Percentiles rank a stretch among this genome's conserved stretches.
Evolutionary conservation across 1,140 invertebrate species (phyloP).

Genomic region (Zaprionus davidi): DNA sequence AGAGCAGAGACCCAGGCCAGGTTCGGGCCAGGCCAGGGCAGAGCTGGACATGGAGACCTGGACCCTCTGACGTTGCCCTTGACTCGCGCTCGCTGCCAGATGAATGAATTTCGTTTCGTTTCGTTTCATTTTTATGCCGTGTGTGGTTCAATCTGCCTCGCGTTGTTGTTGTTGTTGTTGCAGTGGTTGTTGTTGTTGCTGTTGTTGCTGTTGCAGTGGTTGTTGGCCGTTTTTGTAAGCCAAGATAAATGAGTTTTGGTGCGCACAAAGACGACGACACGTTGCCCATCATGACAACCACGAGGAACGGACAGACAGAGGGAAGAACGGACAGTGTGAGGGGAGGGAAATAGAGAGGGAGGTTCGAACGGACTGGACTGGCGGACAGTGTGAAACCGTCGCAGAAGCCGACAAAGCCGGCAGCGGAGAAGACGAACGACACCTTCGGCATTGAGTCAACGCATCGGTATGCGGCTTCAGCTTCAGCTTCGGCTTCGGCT

Average conservation of each 20-base stretch:
- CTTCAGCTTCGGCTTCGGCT: too few relatives aligned
- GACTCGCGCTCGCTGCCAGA: conserved; percentile 67
- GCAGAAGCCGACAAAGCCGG: conserved; percentile 76
- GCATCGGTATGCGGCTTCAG: conserved; percentile 69
- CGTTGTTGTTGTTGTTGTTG: not conserved
- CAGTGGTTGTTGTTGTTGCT: not conserved
- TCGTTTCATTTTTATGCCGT: conserved; percentile 43
- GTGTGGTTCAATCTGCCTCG: conserved; percentile 21
- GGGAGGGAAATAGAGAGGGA: conserved; percentile 1
- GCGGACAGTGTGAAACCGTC: conserved; percentile 11
- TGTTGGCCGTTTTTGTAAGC: conserved; percentile 63
- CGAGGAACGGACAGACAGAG: conserved; percentile 1
- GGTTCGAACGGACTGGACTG: conserved; percentile 33
- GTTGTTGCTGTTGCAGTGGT: conserved; percentile 18
- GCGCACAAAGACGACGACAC: conserved; percentile 80
- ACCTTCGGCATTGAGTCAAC: conserved; percentile 79
- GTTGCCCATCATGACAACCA: conserved; percentile 59
- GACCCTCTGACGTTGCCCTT: conserved; percentile 53
- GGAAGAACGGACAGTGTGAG: conserved; percentile 11
- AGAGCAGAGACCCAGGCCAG: not conserved
- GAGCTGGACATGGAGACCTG: not conserved
- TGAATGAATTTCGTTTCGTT: conserved; percentile 70
- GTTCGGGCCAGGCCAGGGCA: not conserved
- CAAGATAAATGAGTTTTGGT: conserved; percentile 82
- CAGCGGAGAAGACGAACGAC: conserved; percentile 73